Evolutionary conservation across 2,797 vertebrate genomes (phyloP), one percentile per base, ranked within the genome.

Genomic region (Gymnothorax reevesii): DNA sequence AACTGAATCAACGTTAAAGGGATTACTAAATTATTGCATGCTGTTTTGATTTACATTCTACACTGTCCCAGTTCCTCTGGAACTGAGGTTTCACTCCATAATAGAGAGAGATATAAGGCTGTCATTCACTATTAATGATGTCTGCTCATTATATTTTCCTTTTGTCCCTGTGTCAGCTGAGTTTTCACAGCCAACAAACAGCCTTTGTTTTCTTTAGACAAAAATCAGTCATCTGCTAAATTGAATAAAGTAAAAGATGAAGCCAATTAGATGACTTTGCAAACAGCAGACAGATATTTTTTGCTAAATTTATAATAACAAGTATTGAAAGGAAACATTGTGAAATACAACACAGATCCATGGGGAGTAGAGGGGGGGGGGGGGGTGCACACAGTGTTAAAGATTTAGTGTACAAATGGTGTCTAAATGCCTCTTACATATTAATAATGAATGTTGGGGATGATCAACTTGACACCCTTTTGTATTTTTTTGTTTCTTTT

Each of bases 121-220:
- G 6, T 79, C 27, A 79, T 7, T 49, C 33, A 79, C 49, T 52
- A 33, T 79, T 17, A 86, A 89, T 86, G 84, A 86, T 27, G 42
- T 75, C 84, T 33, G 82, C 88, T 88, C 88, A 93, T 92, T 93
- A 91, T 91, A 89, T 83, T 71, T 7, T 42, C 52, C 90, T 64
- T 83, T 87, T 91, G 84, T 91, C 64, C 88, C 92, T 84, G 91
- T 89, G 89, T 92, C 92, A 92, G 84, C 89, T 89, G 82, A 85
- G 83, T 89, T 64, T 71, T 54, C 7, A 20, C 15, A 52, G 33
- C 52, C 17, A 15, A 62, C 82, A 57, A 77, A 77, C 27, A 7
- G 75, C 20, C 75, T 20, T 52, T 79, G 33, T 79, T 49, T 79
- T 33, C 13, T 79, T 33, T 13, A 33, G 75, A 13, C 42, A 52